Base-by-base conservation (phyloP, 2,888 invertebrate genomes). In the Dicycla oo region DNA sequence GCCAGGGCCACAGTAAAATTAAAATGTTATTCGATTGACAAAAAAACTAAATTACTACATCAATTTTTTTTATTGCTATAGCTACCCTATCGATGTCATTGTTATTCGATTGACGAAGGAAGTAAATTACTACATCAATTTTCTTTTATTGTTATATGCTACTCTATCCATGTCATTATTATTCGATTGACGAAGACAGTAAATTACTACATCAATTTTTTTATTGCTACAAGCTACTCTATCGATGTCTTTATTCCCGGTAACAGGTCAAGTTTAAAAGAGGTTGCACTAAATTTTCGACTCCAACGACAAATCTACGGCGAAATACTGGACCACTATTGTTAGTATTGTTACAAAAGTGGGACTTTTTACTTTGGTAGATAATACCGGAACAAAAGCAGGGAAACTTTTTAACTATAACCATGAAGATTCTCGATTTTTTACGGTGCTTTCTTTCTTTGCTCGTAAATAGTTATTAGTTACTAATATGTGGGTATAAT, bases 241-340 rank as follows among this genome's bases (percentile, higher is more conserved):
- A 86, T 70, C 65, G 78, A 47, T 58, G 70, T 69, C 81, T 23
- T 51, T 88, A 84, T 87, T 88, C 84, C 75, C 63, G 61, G 80
- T 85, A 89, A 83, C 91, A 90, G 93, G 93, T 93, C 92, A 93
- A 93, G 93, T 93, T 93, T 93, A 92, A 93, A 93, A 91, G 91
- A 92, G 92, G 91, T 93, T 89, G 91, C 91, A 92, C 90, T 93
- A 93, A 93, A 93, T 93, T 93, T 92, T 92, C 89, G 87, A 89
- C 88, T 91, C 89, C 83, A 88, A 85, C 89, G 87, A 91, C 93
- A 93, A 93, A 92, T 92, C 89, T 86, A 89, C 91, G 86, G 87
- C 84, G 86, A 91, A 93, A 91, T 90, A 89, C 88, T 89, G 89
- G 88, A 88, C 87, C 88, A 91, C 90, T 89, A 89, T 91, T 92